phyloP scores from a whole-genome alignment of 2,888 invertebrate species.

The Drymonia ruficornis region DNA sequence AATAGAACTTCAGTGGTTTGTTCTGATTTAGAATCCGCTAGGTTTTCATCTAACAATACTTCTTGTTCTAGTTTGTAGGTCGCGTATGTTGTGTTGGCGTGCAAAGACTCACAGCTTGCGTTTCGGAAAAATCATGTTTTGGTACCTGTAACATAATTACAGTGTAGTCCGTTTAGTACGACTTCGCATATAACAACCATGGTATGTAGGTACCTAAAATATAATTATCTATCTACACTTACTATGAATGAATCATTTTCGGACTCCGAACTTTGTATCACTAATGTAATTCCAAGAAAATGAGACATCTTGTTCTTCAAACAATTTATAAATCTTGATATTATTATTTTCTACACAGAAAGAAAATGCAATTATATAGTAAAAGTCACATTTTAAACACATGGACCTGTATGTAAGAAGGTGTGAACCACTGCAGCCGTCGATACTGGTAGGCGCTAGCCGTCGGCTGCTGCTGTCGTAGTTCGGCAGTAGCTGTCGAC shows the following conservation, averaged over 20 bases:
- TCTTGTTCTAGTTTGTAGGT: neutral
- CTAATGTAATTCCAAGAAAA: constrained; percentile 54
- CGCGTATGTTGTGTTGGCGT: constrained; percentile 62
- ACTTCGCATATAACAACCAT: no score
- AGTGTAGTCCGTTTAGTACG: no score
- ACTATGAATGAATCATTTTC: constrained; percentile 21
- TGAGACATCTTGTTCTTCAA: constrained; percentile 58
- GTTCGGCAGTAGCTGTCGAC: no score
- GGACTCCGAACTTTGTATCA: constrained; percentile 31
- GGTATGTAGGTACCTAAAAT: no score
- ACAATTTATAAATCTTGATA: constrained; percentile 57
- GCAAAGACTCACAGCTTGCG: constrained; percentile 72
- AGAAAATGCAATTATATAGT: neutral
- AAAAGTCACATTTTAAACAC: no score
- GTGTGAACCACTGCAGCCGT: no score
- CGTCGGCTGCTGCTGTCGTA: no score
- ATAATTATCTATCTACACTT: constrained; percentile 15
- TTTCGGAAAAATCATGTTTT: constrained; percentile 42
- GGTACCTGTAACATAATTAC: constrained; percentile 51
- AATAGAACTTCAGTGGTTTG: no score
- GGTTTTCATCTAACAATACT: no score
- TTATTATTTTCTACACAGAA: constrained; percentile 47
- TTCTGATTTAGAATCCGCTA: no score
- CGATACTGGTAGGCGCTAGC: no score
- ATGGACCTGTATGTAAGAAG: no score